phyloP scores from a whole-genome alignment of 2,113 vertebrate species.

The Oxygymnocypris stewartii region DNA sequence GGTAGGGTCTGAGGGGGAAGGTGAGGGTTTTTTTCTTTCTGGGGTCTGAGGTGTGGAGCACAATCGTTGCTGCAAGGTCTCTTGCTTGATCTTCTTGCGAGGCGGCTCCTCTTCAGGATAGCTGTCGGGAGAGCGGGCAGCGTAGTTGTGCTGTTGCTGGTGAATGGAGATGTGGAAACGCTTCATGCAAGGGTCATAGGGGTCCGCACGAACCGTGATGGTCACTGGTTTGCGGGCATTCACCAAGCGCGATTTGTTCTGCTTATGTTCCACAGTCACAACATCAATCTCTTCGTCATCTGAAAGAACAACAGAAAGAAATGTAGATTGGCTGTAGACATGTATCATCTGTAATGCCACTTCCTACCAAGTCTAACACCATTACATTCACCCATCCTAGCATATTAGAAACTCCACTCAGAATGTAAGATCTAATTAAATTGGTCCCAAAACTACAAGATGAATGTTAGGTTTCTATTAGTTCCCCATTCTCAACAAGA shows the following conservation, averaged over 20 bases:
- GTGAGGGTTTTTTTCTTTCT: slow-evolving; percentile 63
- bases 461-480: background rate
- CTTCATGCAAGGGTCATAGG: slow-evolving; percentile 87
- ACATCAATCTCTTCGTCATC: slow-evolving; percentile 90
- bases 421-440: background rate
- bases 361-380: background rate
- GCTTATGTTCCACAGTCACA: slow-evolving; percentile 92
- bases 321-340: background rate
- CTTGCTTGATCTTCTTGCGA: slow-evolving; percentile 69
- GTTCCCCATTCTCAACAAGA: background rate
- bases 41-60: slow-evolving; percentile 63
- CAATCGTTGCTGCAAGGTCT: slow-evolving; percentile 59
- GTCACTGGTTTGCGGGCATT: slow-evolving; percentile 85
- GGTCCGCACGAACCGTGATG: slow-evolving; percentile 87
- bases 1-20: slow-evolving; percentile 52
- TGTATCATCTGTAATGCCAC: background rate
- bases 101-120: slow-evolving; percentile 62
- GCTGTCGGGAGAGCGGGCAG: slow-evolving; percentile 84
- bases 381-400: background rate
- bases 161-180: slow-evolving; percentile 96
- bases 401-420: background rate
- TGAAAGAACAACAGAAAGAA: slow-evolving; percentile 46
- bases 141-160: slow-evolving; percentile 97
- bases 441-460: background rate
- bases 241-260: slow-evolving; percentile 82